Evolutionary conservation across 2,113 vertebrate species (phyloP).

Genomic region (Copsychus sechellarum): DNA sequence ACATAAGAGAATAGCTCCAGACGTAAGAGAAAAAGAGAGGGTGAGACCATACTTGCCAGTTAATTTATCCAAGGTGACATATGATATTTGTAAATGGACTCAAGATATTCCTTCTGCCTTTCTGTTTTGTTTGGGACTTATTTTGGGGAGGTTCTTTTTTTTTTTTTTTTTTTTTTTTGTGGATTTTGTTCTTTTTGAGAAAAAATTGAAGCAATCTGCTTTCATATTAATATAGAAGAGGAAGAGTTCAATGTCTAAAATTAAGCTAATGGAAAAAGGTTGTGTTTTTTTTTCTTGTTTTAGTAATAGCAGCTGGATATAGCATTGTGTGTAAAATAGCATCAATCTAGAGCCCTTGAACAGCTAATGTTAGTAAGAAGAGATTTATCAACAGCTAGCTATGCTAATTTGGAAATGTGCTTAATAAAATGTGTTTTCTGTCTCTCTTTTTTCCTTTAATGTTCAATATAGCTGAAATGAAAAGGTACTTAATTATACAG

Average conservation of each 20-base stretch:
- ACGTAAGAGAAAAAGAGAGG: neutral
- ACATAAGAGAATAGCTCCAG: neutral
- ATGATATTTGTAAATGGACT: neutral
- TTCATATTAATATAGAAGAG: neutral
- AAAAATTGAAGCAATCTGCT: neutral
- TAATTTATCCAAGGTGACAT: neutral
- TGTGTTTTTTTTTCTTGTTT: neutral
- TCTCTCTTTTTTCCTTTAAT: neutral
- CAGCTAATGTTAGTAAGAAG: neutral
- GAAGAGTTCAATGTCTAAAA: neutral
- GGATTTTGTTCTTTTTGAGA: neutral
- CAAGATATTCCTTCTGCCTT: neutral
- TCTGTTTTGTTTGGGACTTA: neutral
- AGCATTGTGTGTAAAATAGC: accelerated
- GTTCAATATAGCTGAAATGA: neutral
- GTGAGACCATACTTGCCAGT: neutral
- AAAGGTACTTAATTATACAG: neutral
- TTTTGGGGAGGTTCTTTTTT: neutral
- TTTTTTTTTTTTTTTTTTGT: too few relatives aligned
- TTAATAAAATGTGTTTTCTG: neutral
- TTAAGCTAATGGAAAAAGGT: neutral
- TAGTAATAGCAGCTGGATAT: neutral
- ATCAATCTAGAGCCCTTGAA: neutral
- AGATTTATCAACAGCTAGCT: neutral
- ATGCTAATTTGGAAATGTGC: neutral